Conservation (phyloP, 1,140 invertebrate genomes). For the Meloidogyne floridensis region DNA sequence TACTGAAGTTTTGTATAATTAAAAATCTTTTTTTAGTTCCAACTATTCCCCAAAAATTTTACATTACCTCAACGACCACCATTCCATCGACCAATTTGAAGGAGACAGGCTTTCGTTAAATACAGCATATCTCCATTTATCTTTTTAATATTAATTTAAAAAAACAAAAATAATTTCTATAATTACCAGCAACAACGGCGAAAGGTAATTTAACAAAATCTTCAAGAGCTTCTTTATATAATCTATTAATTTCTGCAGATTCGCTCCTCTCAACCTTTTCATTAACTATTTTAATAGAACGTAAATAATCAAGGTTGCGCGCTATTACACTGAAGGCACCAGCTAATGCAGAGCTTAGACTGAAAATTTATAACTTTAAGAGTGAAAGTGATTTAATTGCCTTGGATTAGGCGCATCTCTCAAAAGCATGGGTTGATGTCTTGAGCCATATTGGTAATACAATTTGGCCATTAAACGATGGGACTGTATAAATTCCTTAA, state of each 20-base stretch:
- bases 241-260: conserved; percentile 35
- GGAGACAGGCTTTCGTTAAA: conserved; percentile 42
- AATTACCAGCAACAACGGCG: conserved; percentile 34
- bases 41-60: too few relatives aligned
- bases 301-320: conserved; percentile 48
- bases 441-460: conserved; percentile 52
- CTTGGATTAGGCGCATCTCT: conserved; percentile 54
- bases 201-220: conserved; percentile 51
- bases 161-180: too few relatives aligned
- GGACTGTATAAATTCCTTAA: conserved; percentile 45
- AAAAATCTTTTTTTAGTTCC: too few relatives aligned
- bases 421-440: conserved; percentile 46
- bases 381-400: background rate
- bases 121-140: conserved; percentile 48
- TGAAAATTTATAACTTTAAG: background rate
- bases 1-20: too few relatives aligned
- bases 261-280: conserved; percentile 23
- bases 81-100: conserved; percentile 45
- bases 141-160: conserved; percentile 12
- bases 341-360: conserved; percentile 39
- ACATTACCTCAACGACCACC: conserved; percentile 47
- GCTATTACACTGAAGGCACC: conserved; percentile 49
- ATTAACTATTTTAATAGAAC: conserved; percentile 40
- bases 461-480: conserved; percentile 51
- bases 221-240: conserved; percentile 51